Evolutionary conservation across 2,888 invertebrate species (phyloP), one percentile per base, ranked within the genome.

Genomic region (Heliconius charithonia): DNA sequence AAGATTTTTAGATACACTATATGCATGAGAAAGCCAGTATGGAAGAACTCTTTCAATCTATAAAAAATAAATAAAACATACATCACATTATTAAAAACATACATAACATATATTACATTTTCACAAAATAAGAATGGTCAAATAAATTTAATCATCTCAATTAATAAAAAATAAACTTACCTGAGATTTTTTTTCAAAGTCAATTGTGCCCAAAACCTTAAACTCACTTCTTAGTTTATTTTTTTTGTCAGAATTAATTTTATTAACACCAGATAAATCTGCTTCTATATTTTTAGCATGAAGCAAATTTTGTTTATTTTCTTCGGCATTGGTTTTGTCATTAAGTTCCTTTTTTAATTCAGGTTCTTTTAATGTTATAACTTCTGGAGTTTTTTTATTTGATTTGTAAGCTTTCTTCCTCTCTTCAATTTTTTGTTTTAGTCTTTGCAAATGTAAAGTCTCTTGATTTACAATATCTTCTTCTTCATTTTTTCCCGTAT

Each of bases 11-110:
- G 97, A 96, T 78, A 99, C 96, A 73, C 97, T 91, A 66, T 96
- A 96, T 6, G 99, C 98, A 87, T 97, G 96, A 2, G 97, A 96
- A 59, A 99, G 90, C 99, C 99, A 99, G 82, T 97, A 95, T 1
- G 99, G 99, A 70, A 99, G 92, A 10, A 98, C 96, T 89, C 98
- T 95, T 86, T 97, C 96, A 0, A 98, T 97, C 96, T 96, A 84
- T 86, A 91, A 95, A 82, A n/a, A 37, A n/a, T 22, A 63, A 19
- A 51, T 22, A 63, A 19, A 63, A 27, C 56, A 70, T 32, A 45
- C 19, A 29, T 29, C 29, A 29, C 29, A 29, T 29, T 29, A 29
- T 29, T 29, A 29, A 29, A 29, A 29, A 29, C 29, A 29, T 29
- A 29, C 29, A 29, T 29, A 29, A 29, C 29, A 29, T 29, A 29